Evolutionary conservation across 1,140 invertebrate species (phyloP).

Genomic region (Halictus rubicundus): DNA sequence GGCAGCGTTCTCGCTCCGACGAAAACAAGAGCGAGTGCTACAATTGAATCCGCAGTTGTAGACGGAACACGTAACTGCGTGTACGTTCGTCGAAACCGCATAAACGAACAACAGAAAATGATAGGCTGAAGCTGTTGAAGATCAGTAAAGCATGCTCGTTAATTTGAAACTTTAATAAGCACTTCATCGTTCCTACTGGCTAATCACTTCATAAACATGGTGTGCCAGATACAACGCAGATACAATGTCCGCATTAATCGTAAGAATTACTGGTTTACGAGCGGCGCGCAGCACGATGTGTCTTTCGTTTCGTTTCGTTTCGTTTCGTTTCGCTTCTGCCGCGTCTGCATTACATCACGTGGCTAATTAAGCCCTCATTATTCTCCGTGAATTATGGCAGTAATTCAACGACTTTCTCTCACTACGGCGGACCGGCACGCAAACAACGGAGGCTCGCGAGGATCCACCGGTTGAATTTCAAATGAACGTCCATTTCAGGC

Average conservation of each 20-base stretch:
- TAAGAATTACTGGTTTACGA: slow-evolving; percentile 65
- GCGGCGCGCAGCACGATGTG: slow-evolving; percentile 42
- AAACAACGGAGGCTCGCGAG: slow-evolving; percentile 47
- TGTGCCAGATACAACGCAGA: slow-evolving; percentile 49
- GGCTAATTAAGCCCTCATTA: slow-evolving; percentile 69
- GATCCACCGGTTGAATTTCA: slow-evolving; percentile 65
- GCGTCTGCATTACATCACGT: slow-evolving; percentile 67
- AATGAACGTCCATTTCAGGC: slow-evolving; percentile 59
- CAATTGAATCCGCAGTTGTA: not conserved
- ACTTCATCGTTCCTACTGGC: slow-evolving; percentile 51
- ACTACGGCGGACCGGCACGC: slow-evolving; percentile 50
- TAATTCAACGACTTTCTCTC: slow-evolving; percentile 68
- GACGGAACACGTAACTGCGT: not conserved
- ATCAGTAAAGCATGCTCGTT: slow-evolving; percentile 49
- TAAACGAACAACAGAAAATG: slow-evolving; percentile 6
- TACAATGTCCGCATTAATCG: slow-evolving; percentile 64
- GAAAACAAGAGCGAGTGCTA: not conserved
- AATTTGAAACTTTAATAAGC: slow-evolving; percentile 56
- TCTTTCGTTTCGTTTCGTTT: slow-evolving; percentile 63
- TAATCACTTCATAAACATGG: slow-evolving; percentile 64
- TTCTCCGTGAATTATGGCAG: slow-evolving; percentile 68
- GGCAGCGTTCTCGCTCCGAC: not conserved
- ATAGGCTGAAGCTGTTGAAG: slow-evolving; percentile 28
- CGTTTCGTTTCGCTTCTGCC: slow-evolving; percentile 56
- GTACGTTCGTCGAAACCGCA: not conserved